Evolutionary conservation across 1,140 invertebrate species (phyloP), one percentile per base, ranked within the genome.

Genomic region (Halesus radiatus): DNA sequence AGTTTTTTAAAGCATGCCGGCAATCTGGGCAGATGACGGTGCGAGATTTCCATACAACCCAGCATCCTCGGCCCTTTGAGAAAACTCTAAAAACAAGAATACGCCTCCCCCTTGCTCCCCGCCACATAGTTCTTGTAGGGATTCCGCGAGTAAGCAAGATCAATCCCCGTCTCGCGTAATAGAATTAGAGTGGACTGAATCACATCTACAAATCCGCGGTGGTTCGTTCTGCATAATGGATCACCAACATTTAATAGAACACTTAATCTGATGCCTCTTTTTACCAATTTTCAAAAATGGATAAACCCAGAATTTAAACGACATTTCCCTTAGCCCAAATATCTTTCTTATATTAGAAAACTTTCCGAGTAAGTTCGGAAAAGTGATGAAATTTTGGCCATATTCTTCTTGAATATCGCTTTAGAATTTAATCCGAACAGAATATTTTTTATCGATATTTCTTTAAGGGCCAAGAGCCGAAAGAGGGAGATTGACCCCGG

Each of bases 21-120:
- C 81, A 82, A 82, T 82, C 78, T 78, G 74, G 54, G 68, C 53
- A 73, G 81, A 82, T 82, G 81, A 82, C 81, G 78, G 18, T 78
- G 81, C 81, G 76, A 70, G 78, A 82, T 82, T 78, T 82, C 78
- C 77, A 79, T 78, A 76, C 52, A 70, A 6, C 58, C 80, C 58
- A 26, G 54, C 68, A 1, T 50, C 73, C 60, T 68, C 53, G 50
- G 29, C 64, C 60, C 53, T 74, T 74, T 53, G 70, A 74, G 70
- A 53, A 56, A 74, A 26, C 52, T 54, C 70, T 74, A 74, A 74
- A 74, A 74, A 74, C 70, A 74, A 56, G 70, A 74, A 53, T 74
- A 29, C 5, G 32, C 16, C 70, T 23, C 50, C 29, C 50, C 20
- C 50, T 50, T 23, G 10, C 52, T 26, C 53, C 20, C 52, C 62